Evolutionary conservation across 2,797 vertebrate genomes (phyloP).

Genomic region (Emydoidea blandingii): DNA sequence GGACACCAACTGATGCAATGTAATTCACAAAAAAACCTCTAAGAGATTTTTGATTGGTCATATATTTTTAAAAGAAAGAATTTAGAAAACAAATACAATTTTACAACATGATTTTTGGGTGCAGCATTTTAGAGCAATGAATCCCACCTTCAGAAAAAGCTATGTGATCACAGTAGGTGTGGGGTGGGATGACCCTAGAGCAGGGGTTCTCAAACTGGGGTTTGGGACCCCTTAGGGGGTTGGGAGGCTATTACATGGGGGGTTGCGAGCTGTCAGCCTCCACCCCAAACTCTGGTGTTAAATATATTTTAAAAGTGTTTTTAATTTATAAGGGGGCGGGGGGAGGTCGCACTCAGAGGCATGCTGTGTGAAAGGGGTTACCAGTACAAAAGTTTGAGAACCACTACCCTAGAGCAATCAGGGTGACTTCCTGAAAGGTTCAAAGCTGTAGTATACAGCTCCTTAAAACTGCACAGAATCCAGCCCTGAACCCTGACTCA

Average conservation of each 20-base stretch:
- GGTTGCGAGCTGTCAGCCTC: no score
- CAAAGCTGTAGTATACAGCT: no score
- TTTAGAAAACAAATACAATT: neutral
- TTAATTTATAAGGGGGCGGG: no score
- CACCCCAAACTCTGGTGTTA: no score
- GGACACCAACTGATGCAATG: neutral
- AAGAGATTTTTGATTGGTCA: neutral
- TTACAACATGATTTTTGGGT: neutral
- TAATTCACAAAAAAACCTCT: neutral
- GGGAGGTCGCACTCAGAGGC: no score
- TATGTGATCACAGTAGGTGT: neutral
- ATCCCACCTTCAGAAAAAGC: neutral
- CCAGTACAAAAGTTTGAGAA: no score
- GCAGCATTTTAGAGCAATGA: neutral
- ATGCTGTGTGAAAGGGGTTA: no score
- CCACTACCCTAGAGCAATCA: neutral
- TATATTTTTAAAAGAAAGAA: neutral
- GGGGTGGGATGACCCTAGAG: no score
- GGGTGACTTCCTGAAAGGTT: neutral
- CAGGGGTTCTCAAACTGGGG: no score
- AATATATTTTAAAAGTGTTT: no score
- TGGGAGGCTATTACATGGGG: no score
- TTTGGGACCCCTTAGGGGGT: no score
- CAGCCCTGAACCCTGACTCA: neutral
- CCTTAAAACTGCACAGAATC: neutral